Conservation (phyloP, 2,113 vertebrate species). For the Takifugu flavidus region DNA sequence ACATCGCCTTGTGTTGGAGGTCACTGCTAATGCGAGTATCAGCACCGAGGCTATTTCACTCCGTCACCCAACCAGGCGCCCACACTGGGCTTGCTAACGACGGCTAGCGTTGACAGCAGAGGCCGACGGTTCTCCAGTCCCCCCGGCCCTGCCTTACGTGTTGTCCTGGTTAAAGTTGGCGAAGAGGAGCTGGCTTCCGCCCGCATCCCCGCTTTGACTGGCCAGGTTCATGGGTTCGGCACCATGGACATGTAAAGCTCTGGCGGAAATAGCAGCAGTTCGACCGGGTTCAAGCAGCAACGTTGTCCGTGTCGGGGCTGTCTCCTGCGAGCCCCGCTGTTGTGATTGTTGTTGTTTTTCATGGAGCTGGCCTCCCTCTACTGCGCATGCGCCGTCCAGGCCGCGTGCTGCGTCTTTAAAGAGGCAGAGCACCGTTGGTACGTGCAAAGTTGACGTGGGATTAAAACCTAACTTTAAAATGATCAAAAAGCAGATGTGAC, state of each 20-base stretch:
- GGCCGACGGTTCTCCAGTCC: slow-evolving; percentile 43
- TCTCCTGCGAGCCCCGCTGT: slow-evolving; percentile 37
- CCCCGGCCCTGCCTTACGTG: slow-evolving; percentile 84
- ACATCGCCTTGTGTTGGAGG: background rate
- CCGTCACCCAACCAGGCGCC: background rate
- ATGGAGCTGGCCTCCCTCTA: slow-evolving; percentile 31
- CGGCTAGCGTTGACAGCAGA: slow-evolving; percentile 25
- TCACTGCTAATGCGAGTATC: background rate
- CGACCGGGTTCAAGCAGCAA: slow-evolving; percentile 4
- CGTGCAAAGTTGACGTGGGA: too few relatives aligned
- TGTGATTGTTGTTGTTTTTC: slow-evolving; percentile 77
- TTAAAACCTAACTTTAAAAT: too few relatives aligned
- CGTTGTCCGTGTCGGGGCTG: slow-evolving; percentile 44
- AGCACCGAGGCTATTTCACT: background rate
- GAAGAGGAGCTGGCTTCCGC: slow-evolving; percentile 94
- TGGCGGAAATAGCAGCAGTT: slow-evolving; percentile 49
- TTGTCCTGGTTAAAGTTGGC: slow-evolving; percentile 99
- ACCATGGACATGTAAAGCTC: slow-evolving; percentile 61
- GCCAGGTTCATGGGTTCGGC: slow-evolving; percentile 90
- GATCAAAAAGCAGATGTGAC: fast-evolving
- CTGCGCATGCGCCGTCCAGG: slow-evolving; percentile 62
- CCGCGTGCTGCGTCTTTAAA: slow-evolving; percentile 51
- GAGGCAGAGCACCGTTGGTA: slow-evolving; percentile 13
- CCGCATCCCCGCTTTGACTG: slow-evolving; percentile 92
- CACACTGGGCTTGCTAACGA: slow-evolving; percentile 20